Evolutionary conservation across 2,888 invertebrate genomes (phyloP).

Genomic region (Gnatocerus cornutus): DNA sequence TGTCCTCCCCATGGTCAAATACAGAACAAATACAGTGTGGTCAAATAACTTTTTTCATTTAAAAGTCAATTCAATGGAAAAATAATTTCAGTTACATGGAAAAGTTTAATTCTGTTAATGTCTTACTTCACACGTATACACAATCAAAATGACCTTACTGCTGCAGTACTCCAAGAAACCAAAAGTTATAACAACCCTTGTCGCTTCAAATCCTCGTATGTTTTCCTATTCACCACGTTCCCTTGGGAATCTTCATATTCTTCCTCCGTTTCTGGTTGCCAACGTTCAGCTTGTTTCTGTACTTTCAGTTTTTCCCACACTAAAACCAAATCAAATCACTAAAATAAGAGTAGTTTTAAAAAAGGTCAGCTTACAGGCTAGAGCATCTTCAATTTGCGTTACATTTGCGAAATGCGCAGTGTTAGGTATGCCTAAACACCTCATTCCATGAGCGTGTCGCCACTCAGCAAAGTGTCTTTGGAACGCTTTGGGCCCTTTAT

Average conservation of each 20-base stretch:
- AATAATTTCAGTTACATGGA: too few relatives aligned
- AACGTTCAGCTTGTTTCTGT: conserved; percentile 95
- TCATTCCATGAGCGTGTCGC: conserved; percentile 94
- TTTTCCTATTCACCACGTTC: conserved; percentile 98
- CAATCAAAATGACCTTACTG: neutral
- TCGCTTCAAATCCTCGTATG: conserved; percentile 97
- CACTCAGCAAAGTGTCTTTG: conserved; percentile 98
- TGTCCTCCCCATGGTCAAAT: too few relatives aligned
- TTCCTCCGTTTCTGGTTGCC: conserved; percentile 97
- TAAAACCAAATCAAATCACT: conserved; percentile 66
- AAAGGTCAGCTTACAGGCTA: conserved; percentile 80
- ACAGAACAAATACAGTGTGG: too few relatives aligned
- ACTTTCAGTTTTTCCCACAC: conserved; percentile 98
- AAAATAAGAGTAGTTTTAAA: neutral
- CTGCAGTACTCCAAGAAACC: too few relatives aligned
- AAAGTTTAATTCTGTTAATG: too few relatives aligned
- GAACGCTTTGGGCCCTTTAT: conserved; percentile 99
- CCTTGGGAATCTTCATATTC: conserved; percentile 99
- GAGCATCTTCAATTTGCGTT: conserved; percentile 97
- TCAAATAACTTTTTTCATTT: too few relatives aligned
- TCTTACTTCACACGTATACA: neutral
- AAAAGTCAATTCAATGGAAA: too few relatives aligned
- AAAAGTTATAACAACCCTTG: conserved; percentile 89
- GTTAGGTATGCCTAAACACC: conserved; percentile 97
- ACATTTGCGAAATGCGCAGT: conserved; percentile 99